Evolutionary conservation across 2,113 vertebrate species (phyloP), one percentile per base, ranked within the genome.

Genomic region (Meriones unguiculatus): DNA sequence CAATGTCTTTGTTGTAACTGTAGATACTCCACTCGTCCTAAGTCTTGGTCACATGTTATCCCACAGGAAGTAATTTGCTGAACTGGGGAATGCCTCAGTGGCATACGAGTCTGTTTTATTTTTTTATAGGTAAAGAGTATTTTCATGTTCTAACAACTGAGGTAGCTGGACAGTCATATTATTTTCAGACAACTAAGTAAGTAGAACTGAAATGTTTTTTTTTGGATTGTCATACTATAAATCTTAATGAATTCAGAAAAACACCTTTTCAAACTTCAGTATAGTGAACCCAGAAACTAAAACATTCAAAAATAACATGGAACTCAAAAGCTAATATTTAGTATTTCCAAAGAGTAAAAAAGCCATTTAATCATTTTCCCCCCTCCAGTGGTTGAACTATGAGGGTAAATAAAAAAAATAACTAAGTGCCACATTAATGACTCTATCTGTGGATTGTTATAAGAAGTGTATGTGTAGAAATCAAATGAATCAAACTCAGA

Each of bases 221-320:
- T 93, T 96, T 30, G 90, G 59, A 75, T 59, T 90, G 86, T 25
- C 35, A 10, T 92, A 96, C 89, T 90, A 92, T 87, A 54, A 86
- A 96, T 75, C 57, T 78, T 72, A 95, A 28, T 93, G 13, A 50
- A 24, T 87, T 96, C 76, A 88, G 87, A 70, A 97, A 97, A 90
- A 65, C 4, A 32, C 32, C 69, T 80, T 86, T 76, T 24, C 89
- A 92, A 97, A 95, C 89, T 94, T 73, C 57, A 97, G 88, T 78
- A 28, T 69, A 95, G 90, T 6, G 1, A 95, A 95, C 41, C 20
- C 72, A 87, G 52, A 95, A 96, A 95, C 46, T 88, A 77, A 95
- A 84, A 77, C 57, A 57, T 57, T 13, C 57, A 57, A 57, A 57
- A 57, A 50, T 14, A 50, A 25, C 18, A 46, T 46, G 20, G 4